Conservation (phyloP, 2,888 invertebrate genomes). For the Drosophila paucipuncta region DNA sequence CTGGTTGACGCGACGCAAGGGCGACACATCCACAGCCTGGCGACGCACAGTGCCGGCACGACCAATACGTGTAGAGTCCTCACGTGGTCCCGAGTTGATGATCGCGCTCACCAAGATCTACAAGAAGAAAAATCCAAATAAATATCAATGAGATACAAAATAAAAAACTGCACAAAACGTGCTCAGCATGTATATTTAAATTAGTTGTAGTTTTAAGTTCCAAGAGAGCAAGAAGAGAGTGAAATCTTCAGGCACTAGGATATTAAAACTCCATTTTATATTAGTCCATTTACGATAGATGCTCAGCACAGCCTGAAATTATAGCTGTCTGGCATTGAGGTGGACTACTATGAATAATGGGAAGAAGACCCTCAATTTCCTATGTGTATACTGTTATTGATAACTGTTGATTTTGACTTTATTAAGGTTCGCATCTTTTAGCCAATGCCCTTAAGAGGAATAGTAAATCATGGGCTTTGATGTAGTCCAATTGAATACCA, state of each 20-base stretch:
- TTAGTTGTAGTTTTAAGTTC: constrained; percentile 61
- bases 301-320: constrained; percentile 20
- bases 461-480: constrained; percentile 62
- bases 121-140: constrained; percentile 16
- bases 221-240: constrained; percentile 58
- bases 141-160: background rate
- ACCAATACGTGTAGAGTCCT: constrained; percentile 99
- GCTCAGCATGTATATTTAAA: constrained; percentile 1
- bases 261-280: constrained; percentile 52
- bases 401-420: constrained; percentile 58
- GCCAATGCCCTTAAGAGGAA: constrained; percentile 81
- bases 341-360: constrained; percentile 24
- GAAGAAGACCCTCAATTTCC: background rate
- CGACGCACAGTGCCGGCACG: constrained; percentile 99
- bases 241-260: constrained; percentile 61
- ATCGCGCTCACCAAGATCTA: constrained; percentile 97
- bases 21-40: constrained; percentile 99
- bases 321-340: constrained; percentile 37
- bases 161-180: background rate
- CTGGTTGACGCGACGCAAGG: constrained; percentile 98
- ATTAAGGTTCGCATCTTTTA: constrained; percentile 74
- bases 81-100: constrained; percentile 99
- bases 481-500: constrained; percentile 78
- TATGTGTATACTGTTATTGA: background rate
- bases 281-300: constrained; percentile 41